Conservation (phyloP, 2,113 vertebrate genomes). For the Trichechus manatus region DNA sequence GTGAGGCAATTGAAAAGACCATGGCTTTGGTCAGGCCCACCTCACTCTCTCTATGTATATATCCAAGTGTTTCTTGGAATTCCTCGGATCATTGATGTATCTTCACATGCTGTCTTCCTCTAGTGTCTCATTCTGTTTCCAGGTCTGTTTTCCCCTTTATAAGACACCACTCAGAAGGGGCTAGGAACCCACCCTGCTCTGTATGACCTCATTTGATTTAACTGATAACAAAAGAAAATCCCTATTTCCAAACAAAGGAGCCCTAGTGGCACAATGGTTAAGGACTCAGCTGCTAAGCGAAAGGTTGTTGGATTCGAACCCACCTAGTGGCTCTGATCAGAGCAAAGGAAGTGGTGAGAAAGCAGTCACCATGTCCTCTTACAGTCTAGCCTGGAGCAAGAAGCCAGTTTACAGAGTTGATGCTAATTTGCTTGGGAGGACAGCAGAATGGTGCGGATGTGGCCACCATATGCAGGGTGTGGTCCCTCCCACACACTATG, state of each 20-base stretch:
- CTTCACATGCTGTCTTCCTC: neutral
- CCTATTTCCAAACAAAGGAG: neutral
- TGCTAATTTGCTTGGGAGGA: neutral
- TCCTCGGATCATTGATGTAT: neutral
- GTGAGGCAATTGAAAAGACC: no score
- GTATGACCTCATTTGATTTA: neutral
- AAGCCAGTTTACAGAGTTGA: neutral
- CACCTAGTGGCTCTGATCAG: neutral
- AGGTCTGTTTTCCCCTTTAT: neutral
- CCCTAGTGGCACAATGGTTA: neutral
- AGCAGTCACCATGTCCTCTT: neutral
- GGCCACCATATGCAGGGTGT: neutral
- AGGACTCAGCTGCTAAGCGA: neutral
- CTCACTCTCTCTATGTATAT: no score
- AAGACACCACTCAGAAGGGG: neutral
- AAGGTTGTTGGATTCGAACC: neutral
- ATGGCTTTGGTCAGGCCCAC: no score
- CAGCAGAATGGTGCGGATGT: neutral
- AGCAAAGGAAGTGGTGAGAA: neutral
- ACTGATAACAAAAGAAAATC: neutral
- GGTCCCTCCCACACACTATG: neutral
- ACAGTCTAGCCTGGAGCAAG: neutral
- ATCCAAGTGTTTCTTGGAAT: neutral
- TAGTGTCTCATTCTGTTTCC: neutral
- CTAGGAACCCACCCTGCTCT: neutral